Evolutionary conservation across 2,797 vertebrate genomes (phyloP), one percentile per base, ranked within the genome.

Genomic region (Moxostoma hubbsi): DNA sequence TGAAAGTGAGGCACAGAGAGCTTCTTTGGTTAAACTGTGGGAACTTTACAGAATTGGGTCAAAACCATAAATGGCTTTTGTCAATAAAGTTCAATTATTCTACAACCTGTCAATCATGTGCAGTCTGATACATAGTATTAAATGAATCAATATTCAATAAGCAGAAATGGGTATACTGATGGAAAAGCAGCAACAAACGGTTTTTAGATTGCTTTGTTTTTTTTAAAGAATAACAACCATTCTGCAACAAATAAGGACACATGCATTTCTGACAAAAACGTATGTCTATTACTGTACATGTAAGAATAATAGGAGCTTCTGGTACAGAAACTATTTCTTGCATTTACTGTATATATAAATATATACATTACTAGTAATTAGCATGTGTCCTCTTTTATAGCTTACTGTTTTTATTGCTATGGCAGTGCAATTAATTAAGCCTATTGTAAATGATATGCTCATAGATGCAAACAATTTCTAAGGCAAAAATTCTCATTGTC

Each of bases 1-100:
- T 53, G 73, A 59, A 50, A 70, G 77, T 73, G 59, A 73, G 61
- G 67, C 70, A 55, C 67, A 66, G 57, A 24, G 58, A 54, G 61
- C 73, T 67, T 80, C 82, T 85, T 86, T 81, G 79, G 15, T 66
- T 67, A 74, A 67, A 62, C 65, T 72, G 65, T n/a, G 36, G n/a
- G 11, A 71, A 18, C 46, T 9, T 24, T 49, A n/a, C 47, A 73
- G 50, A 36, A 15, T 16, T 49, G 16, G 13, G 59, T 57, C 49
- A 50, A 46, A 45, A 61, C 15, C 15, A 54, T n/a, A 58, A 24
- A n/a, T 49, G 16, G 15, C 15, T 58, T 13, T 10, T 9, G 4
- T 4, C 3, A 62, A 12, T 62, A 13, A 43, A 43, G 4, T 9
- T 15, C 10, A 67, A 36, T 18, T 54, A 51, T 73, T 83, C 85